Evolutionary conservation across 1,140 invertebrate genomes (phyloP), one percentile per base, ranked within the genome.

Genomic region (Conopomorpha cramerella): DNA sequence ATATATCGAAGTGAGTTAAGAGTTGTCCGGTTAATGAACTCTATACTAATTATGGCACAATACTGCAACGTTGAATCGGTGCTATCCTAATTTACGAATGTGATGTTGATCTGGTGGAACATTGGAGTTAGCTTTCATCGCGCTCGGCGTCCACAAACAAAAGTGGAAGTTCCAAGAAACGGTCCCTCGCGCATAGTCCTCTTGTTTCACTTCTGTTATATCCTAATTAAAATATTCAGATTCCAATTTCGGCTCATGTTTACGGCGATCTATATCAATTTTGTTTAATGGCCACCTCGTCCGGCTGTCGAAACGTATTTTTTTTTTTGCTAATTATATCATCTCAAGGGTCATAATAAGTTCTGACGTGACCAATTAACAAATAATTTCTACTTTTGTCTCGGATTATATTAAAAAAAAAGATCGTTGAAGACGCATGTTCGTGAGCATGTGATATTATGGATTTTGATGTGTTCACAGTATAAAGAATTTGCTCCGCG

Each of bases 181-280:
- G n/a, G n/a, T n/a, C n/a, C n/a, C n/a, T n/a, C n/a, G n/a, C n/a
- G n/a, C n/a, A n/a, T n/a, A n/a, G n/a, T n/a, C n/a, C n/a, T n/a
- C n/a, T n/a, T n/a, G n/a, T n/a, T n/a, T n/a, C n/a, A 6, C 28
- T 11, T 10, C 41, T 19, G 46, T 42, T 40, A 50, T 42, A 46
- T 48, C 55, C 58, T 67, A 71, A 71, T 71, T 68, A 71, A 67
- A 71, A 68, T 55, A 62, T 71, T 60, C 50, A 45, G 53, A 60
- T 66, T 61, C 51, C 46, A 49, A 70, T 64, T 52, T 44, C 36
- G 43, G 39, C 47, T 41, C 52, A 46, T 29, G 32, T 18, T 36
- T 34, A 45, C 55, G 50, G 54, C 58, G 64, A 66, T 67, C 45
- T 43, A 47, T 65, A 68, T 72, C 67, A 68, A 56, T 66, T 72